Evolutionary conservation across 2,797 vertebrate genomes (phyloP), one percentile per base, ranked within the genome.

Genomic region (Propithecus perrieri): DNA sequence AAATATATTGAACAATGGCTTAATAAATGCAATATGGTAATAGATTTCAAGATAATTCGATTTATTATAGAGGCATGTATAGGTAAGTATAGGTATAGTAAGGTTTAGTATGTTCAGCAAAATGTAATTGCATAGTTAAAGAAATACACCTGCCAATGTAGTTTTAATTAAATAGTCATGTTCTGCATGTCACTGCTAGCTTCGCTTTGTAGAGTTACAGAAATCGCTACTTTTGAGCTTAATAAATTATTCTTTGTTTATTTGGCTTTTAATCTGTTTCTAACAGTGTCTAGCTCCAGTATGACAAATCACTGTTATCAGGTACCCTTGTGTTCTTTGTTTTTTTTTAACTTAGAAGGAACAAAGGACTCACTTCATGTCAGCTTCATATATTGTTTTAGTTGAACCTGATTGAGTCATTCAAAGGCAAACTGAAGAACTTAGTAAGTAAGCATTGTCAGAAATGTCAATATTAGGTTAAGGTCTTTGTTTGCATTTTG

Each of bases 101-200:
- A 92, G 75, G 50, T 72, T 95, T 97, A 28, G 65, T 72, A 89
- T 57, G 28, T 65, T 98, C 57, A 95, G 91, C 38, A 97, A 98
- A 98, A 95, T 96, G 69, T 97, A 98, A 97, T 4, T 96, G 79
- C 79, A 83, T 95, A 97, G 97, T 97, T 98, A 92, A 96, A 97
- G 75, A 97, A 93, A 81, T 4, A 15, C 88, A 98, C 96, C 97
- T 98, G 97, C 84, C 95, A 30, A 67, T 81, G n/a, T 33, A 83
- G 50, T 93, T 48, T 96, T 97, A 98, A 93, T 98, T 96, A 97
- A 89, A 97, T 92, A 97, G 94, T 96, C 96, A 97, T 88, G 86
- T 90, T 98, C 86, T 96, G 41, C 12, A 30, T 79, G 87, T 96
- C 96, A 91, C 65, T 91, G 96, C 84, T 89, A 97, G 55, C 80